Evolutionary conservation across 2,888 invertebrate genomes (phyloP).

Genomic region (Drosophila meridiana): DNA sequence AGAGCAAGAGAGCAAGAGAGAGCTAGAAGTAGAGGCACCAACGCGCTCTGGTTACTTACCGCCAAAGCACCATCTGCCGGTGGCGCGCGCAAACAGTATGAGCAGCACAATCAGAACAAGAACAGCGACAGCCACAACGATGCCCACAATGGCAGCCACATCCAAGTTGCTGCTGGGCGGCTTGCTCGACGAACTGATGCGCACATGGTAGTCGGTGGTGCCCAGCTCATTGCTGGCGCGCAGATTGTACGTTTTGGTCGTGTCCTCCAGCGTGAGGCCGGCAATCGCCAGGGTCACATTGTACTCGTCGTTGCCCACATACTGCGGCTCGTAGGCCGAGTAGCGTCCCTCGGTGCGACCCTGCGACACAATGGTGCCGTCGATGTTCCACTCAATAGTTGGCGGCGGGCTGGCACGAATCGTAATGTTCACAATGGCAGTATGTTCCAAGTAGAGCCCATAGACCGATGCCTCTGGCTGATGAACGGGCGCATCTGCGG

Average conservation of each 20-base stretch:
- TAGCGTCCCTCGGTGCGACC: constrained; percentile 84
- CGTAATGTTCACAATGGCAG: constrained; percentile 90
- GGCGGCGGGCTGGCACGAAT: constrained; percentile 91
- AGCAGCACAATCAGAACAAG: constrained; percentile 90
- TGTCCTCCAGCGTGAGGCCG: constrained; percentile 90
- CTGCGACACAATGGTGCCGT: constrained; percentile 86
- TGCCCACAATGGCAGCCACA: constrained; percentile 91
- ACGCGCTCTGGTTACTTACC: constrained; percentile 87
- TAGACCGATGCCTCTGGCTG: constrained; percentile 88
- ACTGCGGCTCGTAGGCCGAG: constrained; percentile 81
- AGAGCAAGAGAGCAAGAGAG: background rate
- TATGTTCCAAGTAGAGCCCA: constrained; percentile 90
- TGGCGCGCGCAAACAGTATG: constrained; percentile 90
- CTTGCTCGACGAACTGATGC: constrained; percentile 89
- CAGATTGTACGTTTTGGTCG: constrained; percentile 89
- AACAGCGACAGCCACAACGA: constrained; percentile 89
- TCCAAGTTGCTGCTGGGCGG: constrained; percentile 89
- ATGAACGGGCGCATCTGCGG: constrained; percentile 88
- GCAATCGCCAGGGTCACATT: constrained; percentile 89
- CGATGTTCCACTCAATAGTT: constrained; percentile 89
- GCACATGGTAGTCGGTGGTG: constrained; percentile 87
- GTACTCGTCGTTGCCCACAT: constrained; percentile 88
- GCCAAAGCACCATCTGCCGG: constrained; percentile 94
- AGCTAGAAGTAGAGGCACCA: background rate
- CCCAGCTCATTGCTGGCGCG: constrained; percentile 90